These are phyloP conservation scores for Channallabes apus DNA, from an alignment of 2,797 vertebrate genomes.

Conservation along the genomic window DNA sequence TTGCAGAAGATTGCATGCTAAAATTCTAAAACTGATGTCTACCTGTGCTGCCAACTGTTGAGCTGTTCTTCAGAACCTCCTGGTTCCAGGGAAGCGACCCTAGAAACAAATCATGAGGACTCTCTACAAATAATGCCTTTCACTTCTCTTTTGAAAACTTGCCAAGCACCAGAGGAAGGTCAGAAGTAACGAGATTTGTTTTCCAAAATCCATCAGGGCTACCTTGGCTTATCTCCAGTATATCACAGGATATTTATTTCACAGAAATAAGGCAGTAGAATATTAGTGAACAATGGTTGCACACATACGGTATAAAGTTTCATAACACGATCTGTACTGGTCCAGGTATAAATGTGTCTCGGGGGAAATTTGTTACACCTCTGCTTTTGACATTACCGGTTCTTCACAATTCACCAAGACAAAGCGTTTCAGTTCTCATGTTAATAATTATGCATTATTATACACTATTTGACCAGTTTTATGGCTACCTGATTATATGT, in stretches of 20 bases:
- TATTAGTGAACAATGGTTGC: neutral
- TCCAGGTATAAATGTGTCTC: neutral
- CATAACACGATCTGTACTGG: neutral
- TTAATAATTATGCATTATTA: neutral
- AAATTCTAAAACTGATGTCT: neutral
- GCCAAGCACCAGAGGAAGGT: conserved; percentile 8
- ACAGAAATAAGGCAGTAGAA: neutral
- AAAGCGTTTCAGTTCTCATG: neutral
- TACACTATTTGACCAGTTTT: neutral
- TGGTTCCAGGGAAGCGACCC: neutral
- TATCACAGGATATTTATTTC: conserved; percentile 1
- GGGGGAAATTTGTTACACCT: neutral
- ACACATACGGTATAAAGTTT: neutral
- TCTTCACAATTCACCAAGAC: neutral
- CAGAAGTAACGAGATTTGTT: neutral
- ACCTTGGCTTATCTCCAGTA: neutral
- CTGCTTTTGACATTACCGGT: neutral
- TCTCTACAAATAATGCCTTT: conserved; percentile 31
- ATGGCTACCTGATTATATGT: neutral
- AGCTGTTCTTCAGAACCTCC: neutral
- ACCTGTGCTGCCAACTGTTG: neutral
- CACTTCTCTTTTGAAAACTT: conserved; percentile 29
- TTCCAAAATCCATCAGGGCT: neutral
- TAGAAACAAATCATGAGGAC: neutral
- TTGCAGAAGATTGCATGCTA: neutral